Evolutionary conservation across 2,888 invertebrate species (phyloP).

Genomic region (Drosophila borborema): DNA sequence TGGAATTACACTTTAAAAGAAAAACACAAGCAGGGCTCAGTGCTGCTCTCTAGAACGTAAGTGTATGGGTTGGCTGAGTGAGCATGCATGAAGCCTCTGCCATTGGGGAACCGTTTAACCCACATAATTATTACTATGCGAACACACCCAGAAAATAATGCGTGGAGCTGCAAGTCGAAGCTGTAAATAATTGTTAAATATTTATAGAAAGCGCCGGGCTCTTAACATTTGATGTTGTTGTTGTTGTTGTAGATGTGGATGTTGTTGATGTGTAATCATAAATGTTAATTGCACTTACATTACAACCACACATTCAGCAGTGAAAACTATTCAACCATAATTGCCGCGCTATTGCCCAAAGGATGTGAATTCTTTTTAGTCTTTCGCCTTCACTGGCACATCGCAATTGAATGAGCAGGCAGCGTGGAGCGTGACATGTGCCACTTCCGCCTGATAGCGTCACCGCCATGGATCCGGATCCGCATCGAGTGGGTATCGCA

Average conservation of each 20-base stretch:
- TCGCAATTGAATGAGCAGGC: slow-evolving; percentile 64
- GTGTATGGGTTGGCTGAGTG: slow-evolving; percentile 13
- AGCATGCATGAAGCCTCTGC: slow-evolving; percentile 57
- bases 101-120: slow-evolving; percentile 66
- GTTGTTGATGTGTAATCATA: slow-evolving; percentile 53
- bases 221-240: background rate
- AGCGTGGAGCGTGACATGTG: slow-evolving; percentile 75
- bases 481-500: slow-evolving; percentile 63
- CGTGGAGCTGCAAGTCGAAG: slow-evolving; percentile 65
- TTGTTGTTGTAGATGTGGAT: slow-evolving; percentile 4
- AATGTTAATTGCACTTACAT: slow-evolving; percentile 70
- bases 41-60: slow-evolving; percentile 6
- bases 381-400: slow-evolving; percentile 40
- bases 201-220: slow-evolving; percentile 42
- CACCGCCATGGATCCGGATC: slow-evolving; percentile 66
- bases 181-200: slow-evolving; percentile 70
- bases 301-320: slow-evolving; percentile 21
- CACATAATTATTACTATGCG: slow-evolving; percentile 73
- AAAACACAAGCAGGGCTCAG: slow-evolving; percentile 27
- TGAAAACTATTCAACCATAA: slow-evolving; percentile 68
- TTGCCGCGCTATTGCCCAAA: slow-evolving; percentile 61
- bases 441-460: slow-evolving; percentile 80
- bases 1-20: slow-evolving; percentile 60
- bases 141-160: slow-evolving; percentile 60
- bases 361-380: slow-evolving; percentile 59